A percentile compares a stretch with the other conserved stretches of the same genome.
phyloP scores from a whole-genome alignment of 1,140 invertebrate genomes.

The Drosophila repletoides region DNA sequence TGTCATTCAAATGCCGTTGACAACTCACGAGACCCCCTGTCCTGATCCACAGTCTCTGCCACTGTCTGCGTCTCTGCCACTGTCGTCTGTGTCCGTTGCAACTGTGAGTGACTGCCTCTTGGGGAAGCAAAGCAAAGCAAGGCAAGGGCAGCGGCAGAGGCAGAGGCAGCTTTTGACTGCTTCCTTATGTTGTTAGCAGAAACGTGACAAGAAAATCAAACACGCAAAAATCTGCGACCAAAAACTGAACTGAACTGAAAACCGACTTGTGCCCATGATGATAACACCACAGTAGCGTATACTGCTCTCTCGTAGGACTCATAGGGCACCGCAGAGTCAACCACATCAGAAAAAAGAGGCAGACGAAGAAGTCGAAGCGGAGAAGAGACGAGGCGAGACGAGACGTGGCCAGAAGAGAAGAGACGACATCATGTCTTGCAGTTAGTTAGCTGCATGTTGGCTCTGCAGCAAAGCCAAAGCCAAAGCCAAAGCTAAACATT shows the following conservation, averaged over 20 bases:
- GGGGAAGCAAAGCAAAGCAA: too few relatives aligned
- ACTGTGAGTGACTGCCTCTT: too few relatives aligned
- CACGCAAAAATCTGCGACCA: slow-evolving; percentile 66
- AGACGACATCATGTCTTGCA: slow-evolving; percentile 51
- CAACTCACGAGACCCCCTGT: slow-evolving; percentile 39
- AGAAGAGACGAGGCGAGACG: neutral
- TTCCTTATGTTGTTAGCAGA: slow-evolving; percentile 78
- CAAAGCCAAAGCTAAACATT: slow-evolving; percentile 59
- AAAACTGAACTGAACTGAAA: slow-evolving; percentile 15
- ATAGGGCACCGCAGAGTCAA: slow-evolving; percentile 2
- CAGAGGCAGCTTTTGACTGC: slow-evolving; percentile 68
- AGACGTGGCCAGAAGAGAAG: neutral
- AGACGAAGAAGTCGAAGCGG: neutral
- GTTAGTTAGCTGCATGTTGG: slow-evolving; percentile 57
- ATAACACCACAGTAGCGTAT: slow-evolving; percentile 24
- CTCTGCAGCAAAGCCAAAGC: slow-evolving; percentile 44
- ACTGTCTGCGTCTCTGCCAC: neutral
- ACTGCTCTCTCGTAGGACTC: slow-evolving; percentile 12
- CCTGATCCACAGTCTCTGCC: too few relatives aligned
- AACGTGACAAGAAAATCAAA: slow-evolving; percentile 81
- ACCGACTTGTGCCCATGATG: slow-evolving; percentile 35
- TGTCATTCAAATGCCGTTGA: slow-evolving; percentile 73
- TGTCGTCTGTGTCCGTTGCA: neutral
- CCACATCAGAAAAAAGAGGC: slow-evolving; percentile 21
- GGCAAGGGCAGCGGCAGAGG: neutral